Percentiles rank a stretch among this genome's conserved stretches.
Evolutionary conservation across 2,888 invertebrate species (phyloP).

Genomic region (Brenthis daphne): DNA sequence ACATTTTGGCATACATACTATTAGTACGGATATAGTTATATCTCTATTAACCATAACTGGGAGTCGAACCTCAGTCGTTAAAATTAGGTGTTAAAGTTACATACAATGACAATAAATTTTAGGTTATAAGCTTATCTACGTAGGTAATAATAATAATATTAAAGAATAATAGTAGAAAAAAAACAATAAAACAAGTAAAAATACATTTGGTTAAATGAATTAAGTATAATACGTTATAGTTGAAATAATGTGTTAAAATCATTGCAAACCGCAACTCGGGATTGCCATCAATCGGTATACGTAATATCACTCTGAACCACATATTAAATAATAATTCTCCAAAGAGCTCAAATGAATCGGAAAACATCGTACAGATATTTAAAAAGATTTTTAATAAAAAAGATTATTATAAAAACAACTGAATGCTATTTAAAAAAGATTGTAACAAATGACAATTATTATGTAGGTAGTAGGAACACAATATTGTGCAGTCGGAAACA

Average conservation of each 20-base stretch:
- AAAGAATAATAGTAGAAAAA: background rate
- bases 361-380: background rate
- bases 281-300: background rate
- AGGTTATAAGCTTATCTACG: background rate
- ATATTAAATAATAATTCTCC: background rate
- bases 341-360: background rate
- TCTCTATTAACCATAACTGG: no score
- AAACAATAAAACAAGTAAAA: conserved; percentile 6
- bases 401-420: no score
- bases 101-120: no score
- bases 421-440: no score
- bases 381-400: background rate
- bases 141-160: background rate
- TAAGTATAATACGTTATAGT: conserved; percentile 5
- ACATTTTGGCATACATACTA: no score
- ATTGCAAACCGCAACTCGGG: conserved; percentile 7
- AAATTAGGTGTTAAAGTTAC: no score
- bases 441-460: no score
- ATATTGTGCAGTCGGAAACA: no score
- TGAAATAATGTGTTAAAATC: conserved; percentile 9
- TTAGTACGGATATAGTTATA: no score
- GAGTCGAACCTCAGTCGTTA: no score
- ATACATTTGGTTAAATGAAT: background rate
- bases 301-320: conserved; percentile 2
- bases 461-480: no score